phyloP scores from a whole-genome alignment of 2,888 invertebrate genomes.

The Ellobium chinense region DNA sequence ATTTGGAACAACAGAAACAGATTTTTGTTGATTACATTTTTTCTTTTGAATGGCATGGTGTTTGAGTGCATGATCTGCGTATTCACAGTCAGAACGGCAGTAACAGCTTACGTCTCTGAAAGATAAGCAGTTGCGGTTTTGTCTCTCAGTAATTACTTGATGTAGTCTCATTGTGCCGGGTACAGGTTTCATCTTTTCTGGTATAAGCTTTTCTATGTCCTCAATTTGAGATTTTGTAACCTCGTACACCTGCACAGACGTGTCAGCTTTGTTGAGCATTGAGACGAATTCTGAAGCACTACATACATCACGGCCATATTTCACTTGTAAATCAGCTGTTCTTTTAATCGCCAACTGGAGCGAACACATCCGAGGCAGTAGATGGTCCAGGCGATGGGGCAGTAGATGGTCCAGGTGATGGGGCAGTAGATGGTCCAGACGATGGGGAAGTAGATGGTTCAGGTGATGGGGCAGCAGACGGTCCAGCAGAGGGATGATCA shows the following conservation, averaged over 20 bases:
- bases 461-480: no score
- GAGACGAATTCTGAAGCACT: background rate
- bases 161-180: background rate
- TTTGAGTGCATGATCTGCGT: background rate
- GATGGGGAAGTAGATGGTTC: no score
- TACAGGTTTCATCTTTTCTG: background rate
- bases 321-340: background rate
- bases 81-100: background rate
- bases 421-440: no score
- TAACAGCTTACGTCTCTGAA: background rate
- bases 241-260: background rate
- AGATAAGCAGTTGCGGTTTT: background rate
- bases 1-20: background rate
- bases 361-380: no score
- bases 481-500: no score
- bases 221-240: background rate
- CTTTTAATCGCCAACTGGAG: no score
- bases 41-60: background rate
- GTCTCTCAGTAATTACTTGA: background rate
- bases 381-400: no score
- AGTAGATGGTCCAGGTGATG: no score
- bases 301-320: background rate
- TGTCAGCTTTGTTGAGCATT: background rate
- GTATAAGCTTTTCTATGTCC: background rate
- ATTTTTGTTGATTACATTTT: background rate